phyloP scores from a whole-genome alignment of 2,797 vertebrate species.

The Scolopax bukidnonensis region DNA sequence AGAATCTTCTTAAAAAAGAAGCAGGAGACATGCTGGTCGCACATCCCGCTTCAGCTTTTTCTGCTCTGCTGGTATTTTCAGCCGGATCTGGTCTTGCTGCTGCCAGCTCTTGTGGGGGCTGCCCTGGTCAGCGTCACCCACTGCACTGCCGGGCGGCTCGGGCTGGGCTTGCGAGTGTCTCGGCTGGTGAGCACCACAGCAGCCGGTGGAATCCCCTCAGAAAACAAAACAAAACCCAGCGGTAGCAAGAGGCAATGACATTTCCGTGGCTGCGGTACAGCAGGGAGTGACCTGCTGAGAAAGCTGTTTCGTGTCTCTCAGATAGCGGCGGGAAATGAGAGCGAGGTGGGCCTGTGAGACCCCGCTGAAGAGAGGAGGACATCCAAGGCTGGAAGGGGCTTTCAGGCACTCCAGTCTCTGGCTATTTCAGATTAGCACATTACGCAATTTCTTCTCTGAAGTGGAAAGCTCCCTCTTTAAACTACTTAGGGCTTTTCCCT shows the following conservation, averaged over 20 bases:
- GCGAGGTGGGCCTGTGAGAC: background rate
- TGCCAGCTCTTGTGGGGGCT: background rate
- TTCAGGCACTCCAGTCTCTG: background rate
- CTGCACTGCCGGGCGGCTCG: background rate
- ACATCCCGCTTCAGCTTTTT: background rate
- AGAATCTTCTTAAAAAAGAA: constrained; percentile 66
- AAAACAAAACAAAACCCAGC: background rate
- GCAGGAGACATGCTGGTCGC: background rate
- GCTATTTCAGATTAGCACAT: background rate
- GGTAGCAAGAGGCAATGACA: background rate
- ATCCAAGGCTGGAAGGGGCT: background rate
- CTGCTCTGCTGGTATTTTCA: background rate
- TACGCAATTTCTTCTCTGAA: background rate
- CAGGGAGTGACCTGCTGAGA: background rate
- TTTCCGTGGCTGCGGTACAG: background rate
- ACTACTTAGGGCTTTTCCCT: background rate
- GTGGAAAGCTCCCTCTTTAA: background rate
- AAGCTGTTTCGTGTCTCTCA: background rate
- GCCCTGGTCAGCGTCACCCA: background rate
- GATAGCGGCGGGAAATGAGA: background rate
- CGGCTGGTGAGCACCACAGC: background rate
- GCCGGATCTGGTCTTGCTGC: background rate
- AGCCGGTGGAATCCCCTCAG: background rate
- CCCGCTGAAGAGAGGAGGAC: background rate
- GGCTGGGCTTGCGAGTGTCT: background rate